Base-by-base conservation (phyloP, 2,888 invertebrate species). In the Melinaea marsaeus region DNA sequence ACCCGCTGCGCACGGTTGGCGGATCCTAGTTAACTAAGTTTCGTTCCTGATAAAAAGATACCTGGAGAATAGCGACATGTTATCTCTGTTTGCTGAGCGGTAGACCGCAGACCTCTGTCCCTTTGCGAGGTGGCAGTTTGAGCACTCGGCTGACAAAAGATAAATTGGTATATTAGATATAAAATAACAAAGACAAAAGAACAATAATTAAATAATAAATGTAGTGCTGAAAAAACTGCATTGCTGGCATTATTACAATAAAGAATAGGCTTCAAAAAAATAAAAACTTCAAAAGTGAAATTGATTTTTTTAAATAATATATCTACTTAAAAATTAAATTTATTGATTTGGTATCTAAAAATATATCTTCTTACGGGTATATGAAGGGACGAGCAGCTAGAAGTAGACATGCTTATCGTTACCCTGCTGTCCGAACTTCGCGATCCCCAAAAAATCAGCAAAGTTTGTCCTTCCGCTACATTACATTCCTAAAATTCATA, bases 31-130 rank as follows among this genome's bases (percentile, higher is more conserved):
- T 42, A 46, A n/a, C 13, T 5, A 58, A 33, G 45, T 60, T 35
- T 42, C 13, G 42, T 22, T 80, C 86, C 81, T 74, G 85, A 84
- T 13, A 85, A 81, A 3, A 77, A 64, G 48, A 81, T 69, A 7
- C 80, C 83, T 2, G 86, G 78, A 0, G 82, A 78, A 54, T 77
- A 75, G 2, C 85, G 78, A 70, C 88, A 88, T 69, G 80, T 86
- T 70, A 89, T 88, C 6, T 89, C 88, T 0, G 90, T 90, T 73
- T 90, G 90, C 72, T 88, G 88, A 7, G 83, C 83, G 13, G 78
- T 80, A 56, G 84, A 80, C 4, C 84, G 83, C 64, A 86, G 67
- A 34, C 84, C 86, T 55, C 74, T 78, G 2, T 83, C 84, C 7
- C 80, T 78, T 37, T 70, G 74, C 35, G 60, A 60, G 46, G 51